These are phyloP conservation scores for Trogon surrucura DNA, from an alignment of 2,113 vertebrate species.

Conservation along the genomic window DNA sequence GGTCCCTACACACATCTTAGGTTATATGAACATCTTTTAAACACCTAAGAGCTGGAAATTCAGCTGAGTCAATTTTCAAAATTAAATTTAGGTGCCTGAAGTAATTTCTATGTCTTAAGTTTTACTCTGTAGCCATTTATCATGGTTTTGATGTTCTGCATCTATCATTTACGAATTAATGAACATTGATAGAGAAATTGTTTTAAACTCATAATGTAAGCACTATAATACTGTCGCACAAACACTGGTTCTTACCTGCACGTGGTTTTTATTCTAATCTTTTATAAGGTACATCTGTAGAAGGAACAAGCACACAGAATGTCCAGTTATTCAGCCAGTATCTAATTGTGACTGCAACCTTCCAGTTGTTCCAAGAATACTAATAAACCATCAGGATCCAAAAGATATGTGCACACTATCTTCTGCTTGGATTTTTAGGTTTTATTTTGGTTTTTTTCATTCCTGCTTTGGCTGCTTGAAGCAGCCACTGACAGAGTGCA, in stretches of 20 bases:
- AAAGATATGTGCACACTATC: neutral
- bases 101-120: neutral
- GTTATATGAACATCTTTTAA: neutral
- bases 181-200: neutral
- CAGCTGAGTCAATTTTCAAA: neutral
- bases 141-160: neutral
- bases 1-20: neutral
- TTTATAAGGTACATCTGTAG: neutral
- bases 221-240: neutral
- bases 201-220: neutral
- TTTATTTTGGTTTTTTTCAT: neutral
- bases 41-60: neutral
- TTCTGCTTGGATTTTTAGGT: neutral
- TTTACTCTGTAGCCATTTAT: neutral
- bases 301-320: neutral
- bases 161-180: neutral
- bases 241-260: neutral
- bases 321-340: neutral
- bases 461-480: neutral
- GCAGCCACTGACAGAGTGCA: neutral
- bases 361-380: neutral
- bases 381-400: neutral
- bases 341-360: neutral
- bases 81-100: neutral
- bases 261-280: neutral